Conservation (phyloP, 2,888 invertebrate genomes). For the Hirtodrosophila trivittata region DNA sequence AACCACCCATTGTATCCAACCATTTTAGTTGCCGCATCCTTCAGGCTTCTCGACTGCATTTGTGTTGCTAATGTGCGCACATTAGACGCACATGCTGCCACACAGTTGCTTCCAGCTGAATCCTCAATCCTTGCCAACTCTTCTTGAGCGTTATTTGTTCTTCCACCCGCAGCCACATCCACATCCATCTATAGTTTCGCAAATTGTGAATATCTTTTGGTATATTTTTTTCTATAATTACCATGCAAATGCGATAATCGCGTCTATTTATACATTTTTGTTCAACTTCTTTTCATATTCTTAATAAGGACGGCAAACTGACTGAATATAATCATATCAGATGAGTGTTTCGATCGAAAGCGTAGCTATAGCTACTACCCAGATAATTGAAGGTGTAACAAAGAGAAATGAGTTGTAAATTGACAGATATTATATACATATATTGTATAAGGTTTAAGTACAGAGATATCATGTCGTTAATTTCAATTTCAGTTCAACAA, state of each 20-base stretch:
- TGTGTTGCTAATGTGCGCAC: slow-evolving; percentile 77
- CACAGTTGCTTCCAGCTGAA: slow-evolving; percentile 4
- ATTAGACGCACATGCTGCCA: slow-evolving; percentile 76
- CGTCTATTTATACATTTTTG: no score
- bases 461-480: slow-evolving; percentile 14
- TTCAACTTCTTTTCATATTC: slow-evolving; percentile 18
- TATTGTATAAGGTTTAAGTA: no score
- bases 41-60: slow-evolving; percentile 66
- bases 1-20: slow-evolving; percentile 8
- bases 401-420: no score
- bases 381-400: no score
- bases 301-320: neutral
- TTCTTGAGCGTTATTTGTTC: slow-evolving; percentile 31
- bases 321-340: no score
- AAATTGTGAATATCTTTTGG: slow-evolving; percentile 41
- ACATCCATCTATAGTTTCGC: slow-evolving; percentile 36
- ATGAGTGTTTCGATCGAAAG: no score
- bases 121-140: slow-evolving; percentile 18
- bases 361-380: no score
- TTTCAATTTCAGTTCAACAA: slow-evolving; percentile 16
- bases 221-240: slow-evolving; percentile 50
- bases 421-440: no score
- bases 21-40: slow-evolving; percentile 19
- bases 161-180: neutral
- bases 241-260: slow-evolving; percentile 50